phyloP scores from a whole-genome alignment of 2,113 vertebrate genomes.

The Gracilinanus agilis region DNA sequence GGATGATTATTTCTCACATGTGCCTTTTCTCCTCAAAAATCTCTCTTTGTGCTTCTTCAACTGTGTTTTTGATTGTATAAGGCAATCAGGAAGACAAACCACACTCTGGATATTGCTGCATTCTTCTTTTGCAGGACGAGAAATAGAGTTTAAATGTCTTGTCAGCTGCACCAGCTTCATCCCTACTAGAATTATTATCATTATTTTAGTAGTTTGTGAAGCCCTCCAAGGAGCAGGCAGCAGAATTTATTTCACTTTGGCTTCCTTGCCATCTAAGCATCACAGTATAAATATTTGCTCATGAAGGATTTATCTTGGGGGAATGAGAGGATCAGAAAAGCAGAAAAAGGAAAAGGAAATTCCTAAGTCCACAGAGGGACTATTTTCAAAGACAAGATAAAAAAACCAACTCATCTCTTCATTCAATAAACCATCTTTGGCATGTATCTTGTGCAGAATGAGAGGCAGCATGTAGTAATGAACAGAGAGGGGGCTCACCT shows the following conservation, averaged over 20 bases:
- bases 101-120: not conserved
- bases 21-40: constrained; percentile 22
- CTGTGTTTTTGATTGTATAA: constrained; percentile 39
- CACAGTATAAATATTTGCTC: constrained; percentile 38
- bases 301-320: constrained; percentile 13
- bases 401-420: not conserved
- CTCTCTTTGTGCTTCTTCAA: not conserved
- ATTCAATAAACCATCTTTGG: not conserved
- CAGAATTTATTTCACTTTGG: constrained; percentile 29
- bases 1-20: not conserved
- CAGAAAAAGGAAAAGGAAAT: constrained; percentile 23
- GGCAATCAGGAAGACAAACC: constrained; percentile 14
- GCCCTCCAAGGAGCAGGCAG: not conserved
- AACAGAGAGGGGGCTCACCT: not conserved
- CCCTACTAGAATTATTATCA: constrained; percentile 32
- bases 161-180: not conserved
- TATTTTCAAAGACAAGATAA: constrained; percentile 24
- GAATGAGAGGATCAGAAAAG: constrained; percentile 13
- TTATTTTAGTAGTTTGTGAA: constrained; percentile 27
- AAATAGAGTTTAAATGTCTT: not conserved
- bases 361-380: not conserved
- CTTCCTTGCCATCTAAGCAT: not conserved
- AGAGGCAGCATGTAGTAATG: not conserved
- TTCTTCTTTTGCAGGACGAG: not conserved
- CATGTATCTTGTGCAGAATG: not conserved